Evolutionary conservation across 2,888 invertebrate genomes (phyloP).

Genomic region (Nipponacmea schrenckii): DNA sequence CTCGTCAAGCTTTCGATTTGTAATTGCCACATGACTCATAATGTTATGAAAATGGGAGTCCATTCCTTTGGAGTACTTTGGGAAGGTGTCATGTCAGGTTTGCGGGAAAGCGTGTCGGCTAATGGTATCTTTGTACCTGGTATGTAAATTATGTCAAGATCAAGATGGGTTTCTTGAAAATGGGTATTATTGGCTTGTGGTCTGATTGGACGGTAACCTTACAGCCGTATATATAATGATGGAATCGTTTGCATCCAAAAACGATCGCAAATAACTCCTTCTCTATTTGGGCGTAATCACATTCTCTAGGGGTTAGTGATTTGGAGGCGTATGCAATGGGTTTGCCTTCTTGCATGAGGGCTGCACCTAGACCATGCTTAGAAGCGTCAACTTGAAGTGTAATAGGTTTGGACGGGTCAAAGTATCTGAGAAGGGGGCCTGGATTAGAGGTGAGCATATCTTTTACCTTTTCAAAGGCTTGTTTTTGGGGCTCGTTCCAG

Average conservation of each 20-base stretch:
- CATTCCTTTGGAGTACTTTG: too few relatives aligned
- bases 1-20: not conserved
- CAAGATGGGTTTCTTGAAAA: conserved; percentile 32
- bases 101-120: conserved; percentile 34
- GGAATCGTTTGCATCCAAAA: too few relatives aligned
- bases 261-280: conserved; percentile 40
- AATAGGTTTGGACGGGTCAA: too few relatives aligned
- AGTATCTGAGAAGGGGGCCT: conserved; percentile 26
- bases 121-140: conserved; percentile 26
- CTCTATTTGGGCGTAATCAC: conserved; percentile 41
- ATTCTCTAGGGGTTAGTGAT: conserved; percentile 33
- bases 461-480: conserved; percentile 27
- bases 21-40: not conserved
- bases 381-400: too few relatives aligned
- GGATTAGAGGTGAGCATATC: conserved; percentile 13
- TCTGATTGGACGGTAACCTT: conserved; percentile 30
- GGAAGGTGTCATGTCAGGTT: too few relatives aligned
- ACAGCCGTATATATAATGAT: too few relatives aligned
- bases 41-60: not conserved
- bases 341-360: too few relatives aligned
- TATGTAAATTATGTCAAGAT: conserved; percentile 31
- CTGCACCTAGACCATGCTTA: too few relatives aligned
- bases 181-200: conserved; percentile 37
- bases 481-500: conserved; percentile 27
- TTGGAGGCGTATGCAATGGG: conserved; percentile 35